These are phyloP conservation scores for Pelosia muscerda DNA, from an alignment of 2,888 invertebrate species.

Conservation along the genomic window DNA sequence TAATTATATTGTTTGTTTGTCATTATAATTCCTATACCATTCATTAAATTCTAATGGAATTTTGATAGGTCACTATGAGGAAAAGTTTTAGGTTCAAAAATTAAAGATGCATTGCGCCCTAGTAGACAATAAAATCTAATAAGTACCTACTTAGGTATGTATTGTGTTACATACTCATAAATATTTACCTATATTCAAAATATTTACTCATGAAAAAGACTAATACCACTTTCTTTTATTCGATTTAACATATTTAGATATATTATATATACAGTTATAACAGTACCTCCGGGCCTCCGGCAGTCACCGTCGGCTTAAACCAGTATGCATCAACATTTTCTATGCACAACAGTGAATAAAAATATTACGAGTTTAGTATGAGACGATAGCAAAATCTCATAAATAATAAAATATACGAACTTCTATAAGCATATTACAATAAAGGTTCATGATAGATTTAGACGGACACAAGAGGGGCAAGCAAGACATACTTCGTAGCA, in stretches of 20 bases:
- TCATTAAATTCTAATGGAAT: background rate
- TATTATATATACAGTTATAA: background rate
- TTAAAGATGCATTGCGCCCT: background rate
- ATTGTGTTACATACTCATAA: too few species aligned
- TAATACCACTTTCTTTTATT: background rate
- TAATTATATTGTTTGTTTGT: background rate
- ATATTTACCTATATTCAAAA: background rate
- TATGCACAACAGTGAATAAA: background rate
- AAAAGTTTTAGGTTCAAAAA: background rate
- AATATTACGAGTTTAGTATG: background rate
- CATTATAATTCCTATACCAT: background rate
- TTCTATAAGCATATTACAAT: background rate
- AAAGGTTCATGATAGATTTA: slow-evolving; percentile 4
- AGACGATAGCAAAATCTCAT: background rate
- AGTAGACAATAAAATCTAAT: background rate
- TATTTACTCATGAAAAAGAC: background rate
- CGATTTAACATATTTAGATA: background rate
- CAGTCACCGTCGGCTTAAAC: background rate
- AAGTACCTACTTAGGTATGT: too few species aligned
- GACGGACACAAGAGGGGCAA: slow-evolving; percentile 59
- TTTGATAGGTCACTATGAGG: background rate
- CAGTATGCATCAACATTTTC: background rate
- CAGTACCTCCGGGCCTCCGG: background rate
- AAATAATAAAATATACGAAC: background rate
- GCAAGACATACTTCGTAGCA: slow-evolving; percentile 30